Percentiles rank a stretch among this genome's conserved stretches.
Evolutionary conservation across 2,797 vertebrate species (phyloP).

Genomic region (Carcharodon carcharias): DNA sequence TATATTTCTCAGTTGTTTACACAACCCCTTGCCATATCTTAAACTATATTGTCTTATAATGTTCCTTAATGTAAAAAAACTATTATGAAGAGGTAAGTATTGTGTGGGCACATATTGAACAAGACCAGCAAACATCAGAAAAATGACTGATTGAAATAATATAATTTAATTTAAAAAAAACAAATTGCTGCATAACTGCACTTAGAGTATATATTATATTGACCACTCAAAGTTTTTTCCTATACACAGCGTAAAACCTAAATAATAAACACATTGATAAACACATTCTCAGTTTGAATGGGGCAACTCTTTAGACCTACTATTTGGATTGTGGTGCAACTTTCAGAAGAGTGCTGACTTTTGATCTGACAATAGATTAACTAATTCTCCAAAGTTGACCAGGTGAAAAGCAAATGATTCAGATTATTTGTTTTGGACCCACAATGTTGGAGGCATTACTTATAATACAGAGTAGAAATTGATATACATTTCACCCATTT

Average conservation of each 20-base stretch:
- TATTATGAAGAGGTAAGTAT: neutral
- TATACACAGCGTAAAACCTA: neutral
- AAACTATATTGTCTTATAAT: neutral
- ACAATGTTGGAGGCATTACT: neutral
- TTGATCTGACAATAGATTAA: neutral
- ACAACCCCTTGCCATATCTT: neutral
- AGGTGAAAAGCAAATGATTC: neutral
- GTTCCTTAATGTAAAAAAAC: neutral
- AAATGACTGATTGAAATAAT: neutral
- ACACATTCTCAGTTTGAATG: too few species aligned
- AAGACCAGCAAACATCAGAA: neutral
- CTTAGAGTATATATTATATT: neutral
- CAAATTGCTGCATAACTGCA: neutral
- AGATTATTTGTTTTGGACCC: neutral
- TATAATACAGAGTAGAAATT: too few species aligned
- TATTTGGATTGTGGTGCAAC: neutral
- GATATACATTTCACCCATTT: neutral
- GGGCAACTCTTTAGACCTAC: neutral
- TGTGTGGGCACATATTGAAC: neutral
- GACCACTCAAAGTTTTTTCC: neutral
- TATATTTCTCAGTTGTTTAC: neutral
- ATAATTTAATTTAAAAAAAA: neutral
- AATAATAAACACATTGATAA: neutral
- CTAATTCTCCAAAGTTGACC: neutral
- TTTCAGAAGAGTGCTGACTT: neutral